These are phyloP conservation scores for Gila orcuttii DNA, from an alignment of 2,113 vertebrate genomes.

Conservation along the genomic window DNA sequence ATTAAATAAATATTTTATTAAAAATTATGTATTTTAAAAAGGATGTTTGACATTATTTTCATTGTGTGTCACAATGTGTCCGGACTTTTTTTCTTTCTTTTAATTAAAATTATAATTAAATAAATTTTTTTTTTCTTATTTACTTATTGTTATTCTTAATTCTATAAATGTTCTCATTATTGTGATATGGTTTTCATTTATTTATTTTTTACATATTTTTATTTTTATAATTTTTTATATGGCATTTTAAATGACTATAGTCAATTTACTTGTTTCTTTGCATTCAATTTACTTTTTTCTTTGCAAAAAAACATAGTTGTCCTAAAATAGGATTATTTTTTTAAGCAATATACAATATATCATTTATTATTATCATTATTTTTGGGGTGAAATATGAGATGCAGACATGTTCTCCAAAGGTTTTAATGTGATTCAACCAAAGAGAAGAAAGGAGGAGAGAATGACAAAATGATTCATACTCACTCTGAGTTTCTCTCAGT, in stretches of 20 bases:
- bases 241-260: too few species aligned
- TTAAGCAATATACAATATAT: background rate
- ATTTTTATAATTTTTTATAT: too few species aligned
- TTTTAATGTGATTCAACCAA: background rate
- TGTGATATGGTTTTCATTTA: background rate
- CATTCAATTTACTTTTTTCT: too few species aligned
- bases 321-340: background rate
- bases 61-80: too few species aligned
- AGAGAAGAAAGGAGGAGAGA: background rate
- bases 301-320: background rate
- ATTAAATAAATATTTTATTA: too few species aligned
- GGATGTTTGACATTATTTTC: too few species aligned
- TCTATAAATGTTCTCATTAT: background rate
- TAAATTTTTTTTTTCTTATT: background rate
- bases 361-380: background rate
- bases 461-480: conserved; percentile 14
- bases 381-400: background rate
- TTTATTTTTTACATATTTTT: too few species aligned
- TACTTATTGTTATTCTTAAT: background rate
- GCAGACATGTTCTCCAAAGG: background rate
- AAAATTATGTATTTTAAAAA: too few species aligned
- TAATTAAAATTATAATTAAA: too few species aligned
- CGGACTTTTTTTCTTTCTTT: too few species aligned
- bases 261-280: too few species aligned
- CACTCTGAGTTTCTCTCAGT: conserved; percentile 93